Evolutionary conservation across 2,888 invertebrate species (phyloP), one percentile per base, ranked within the genome.

Genomic region (Dorcus parallelipipedus): DNA sequence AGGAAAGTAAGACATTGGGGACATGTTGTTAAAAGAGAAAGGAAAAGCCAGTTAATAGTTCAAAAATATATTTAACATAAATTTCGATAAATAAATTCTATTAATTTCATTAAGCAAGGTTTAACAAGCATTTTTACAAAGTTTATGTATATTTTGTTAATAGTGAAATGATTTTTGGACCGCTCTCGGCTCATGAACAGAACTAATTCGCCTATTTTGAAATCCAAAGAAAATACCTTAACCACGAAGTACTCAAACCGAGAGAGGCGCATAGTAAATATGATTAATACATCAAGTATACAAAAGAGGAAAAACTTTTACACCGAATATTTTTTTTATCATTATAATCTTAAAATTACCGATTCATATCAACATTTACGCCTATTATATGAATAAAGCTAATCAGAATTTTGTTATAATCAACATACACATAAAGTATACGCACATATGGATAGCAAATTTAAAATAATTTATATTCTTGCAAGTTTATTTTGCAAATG

Each of bases 31-130:
- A 3, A 33, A 33, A 33, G 26, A 17, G 23, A 45, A 45, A 14
- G 23, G 23, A 45, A 45, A 45, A 45, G 8, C n/a, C 23, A 45
- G 20, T 9, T 9, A 67, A 63, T 63, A 62, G 58, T 60, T 63
- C 52, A 61, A 64, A 62, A 64, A 64, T 66, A 61, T 64, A 65
- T 67, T 63, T 65, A 64, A 67, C 63, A 62, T 62, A 64, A 67
- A 65, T 65, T 64, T 67, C 55, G 64, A 68, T 69, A 67, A 66
- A 69, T 67, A 67, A 69, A 68, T 64, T 67, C 65, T 64, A 67
- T 69, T 62, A 67, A 65, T 65, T 64, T 65, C 65, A 65, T 67
- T 66, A 69, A 69, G 69, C 69, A 67, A 64, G 56, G 60, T 67
- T 65, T 66, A 68, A 69, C 68, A 69, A 69, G 67, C 67, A 67